These are phyloP conservation scores for Sacculina carcini DNA, from an alignment of 2,888 invertebrate genomes.

Conservation along the genomic window DNA sequence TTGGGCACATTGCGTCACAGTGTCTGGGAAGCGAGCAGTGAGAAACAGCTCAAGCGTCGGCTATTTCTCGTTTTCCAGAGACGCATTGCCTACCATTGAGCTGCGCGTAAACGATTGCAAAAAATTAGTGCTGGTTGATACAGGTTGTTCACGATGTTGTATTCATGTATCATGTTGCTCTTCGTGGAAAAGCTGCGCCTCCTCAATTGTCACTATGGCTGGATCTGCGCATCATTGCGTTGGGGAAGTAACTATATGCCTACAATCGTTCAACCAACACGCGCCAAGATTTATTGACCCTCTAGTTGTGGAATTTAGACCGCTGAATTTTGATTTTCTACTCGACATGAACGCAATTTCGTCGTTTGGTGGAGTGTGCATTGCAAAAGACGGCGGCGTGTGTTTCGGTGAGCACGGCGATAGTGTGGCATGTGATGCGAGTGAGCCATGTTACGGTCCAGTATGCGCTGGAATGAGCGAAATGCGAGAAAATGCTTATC, in stretches of 20 bases:
- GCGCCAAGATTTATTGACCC: background rate
- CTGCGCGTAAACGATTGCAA: background rate
- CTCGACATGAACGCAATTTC: slow-evolving; percentile 2
- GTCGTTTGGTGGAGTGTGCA: slow-evolving; percentile 1
- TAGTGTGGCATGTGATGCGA: too few relatives aligned
- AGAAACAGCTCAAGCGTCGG: slow-evolving; percentile 4
- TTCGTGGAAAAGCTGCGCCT: slow-evolving; percentile 2
- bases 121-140: background rate
- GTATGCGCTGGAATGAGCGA: background rate
- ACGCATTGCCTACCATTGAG: background rate
- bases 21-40: too few relatives aligned
- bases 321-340: background rate
- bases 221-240: slow-evolving; percentile 4
- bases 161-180: background rate
- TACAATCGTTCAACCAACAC: background rate
- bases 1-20: too few relatives aligned
- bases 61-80: background rate
- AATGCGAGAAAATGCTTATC: slow-evolving; percentile 4
- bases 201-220: slow-evolving; percentile 3
- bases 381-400: too few relatives aligned
- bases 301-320: background rate
- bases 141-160: background rate
- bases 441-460: background rate
- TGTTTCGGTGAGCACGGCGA: too few relatives aligned
- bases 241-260: slow-evolving; percentile 1